phyloP scores from a whole-genome alignment of 2,797 vertebrate species.

The Lemur catta region DNA sequence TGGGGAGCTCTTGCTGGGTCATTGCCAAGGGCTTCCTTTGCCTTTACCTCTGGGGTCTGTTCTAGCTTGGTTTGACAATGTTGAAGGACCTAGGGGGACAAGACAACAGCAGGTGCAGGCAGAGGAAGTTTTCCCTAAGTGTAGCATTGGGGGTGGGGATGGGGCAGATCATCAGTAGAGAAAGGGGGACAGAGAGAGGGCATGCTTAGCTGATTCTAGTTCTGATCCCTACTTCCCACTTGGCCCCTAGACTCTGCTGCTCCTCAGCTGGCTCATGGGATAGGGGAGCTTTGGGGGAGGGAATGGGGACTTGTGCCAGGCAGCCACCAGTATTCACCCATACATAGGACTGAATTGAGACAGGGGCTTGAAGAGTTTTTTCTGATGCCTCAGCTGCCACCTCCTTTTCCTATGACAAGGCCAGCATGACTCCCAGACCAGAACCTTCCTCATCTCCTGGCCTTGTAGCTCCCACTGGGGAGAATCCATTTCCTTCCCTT shows the following conservation, averaged over 20 bases:
- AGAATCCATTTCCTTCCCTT: neutral
- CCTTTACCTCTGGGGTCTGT: neutral
- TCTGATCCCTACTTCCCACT: no score
- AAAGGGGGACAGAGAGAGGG: neutral
- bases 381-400: neutral
- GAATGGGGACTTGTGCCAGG: neutral
- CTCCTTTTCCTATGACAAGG: neutral
- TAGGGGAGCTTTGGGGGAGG: neutral
- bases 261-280: neutral
- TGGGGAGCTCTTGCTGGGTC: neutral
- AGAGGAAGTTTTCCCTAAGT: neutral
- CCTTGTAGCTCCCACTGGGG: no score
- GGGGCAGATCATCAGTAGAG: neutral
- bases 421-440: neutral
- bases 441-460: neutral
- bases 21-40: neutral
- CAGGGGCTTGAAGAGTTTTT: neutral
- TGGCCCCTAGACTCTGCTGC: neutral
- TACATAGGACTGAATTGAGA: neutral
- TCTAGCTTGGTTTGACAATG: neutral
- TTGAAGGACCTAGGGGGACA: neutral
- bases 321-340: neutral
- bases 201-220: neutral
- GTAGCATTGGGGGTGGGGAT: no score
- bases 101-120: neutral